phyloP scores from a whole-genome alignment of 2,797 vertebrate species.

The Lophius americanus region DNA sequence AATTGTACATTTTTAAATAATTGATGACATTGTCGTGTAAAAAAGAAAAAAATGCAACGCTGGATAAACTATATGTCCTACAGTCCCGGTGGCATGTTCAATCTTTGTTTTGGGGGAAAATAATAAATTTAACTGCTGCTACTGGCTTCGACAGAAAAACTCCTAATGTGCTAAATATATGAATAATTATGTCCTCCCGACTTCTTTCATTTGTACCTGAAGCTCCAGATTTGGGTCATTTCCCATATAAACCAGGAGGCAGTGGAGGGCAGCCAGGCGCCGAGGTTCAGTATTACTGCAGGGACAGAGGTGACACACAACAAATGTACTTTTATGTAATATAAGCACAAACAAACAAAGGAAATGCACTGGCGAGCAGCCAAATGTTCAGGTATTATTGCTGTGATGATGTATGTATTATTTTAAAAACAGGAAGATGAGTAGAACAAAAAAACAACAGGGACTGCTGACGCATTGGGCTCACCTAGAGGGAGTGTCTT shows the following conservation, averaged over 20 bases:
- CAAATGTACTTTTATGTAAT: slow-evolving; percentile 44
- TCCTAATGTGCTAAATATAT: slow-evolving; percentile 29
- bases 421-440: slow-evolving; percentile 25
- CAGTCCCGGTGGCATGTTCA: not conserved
- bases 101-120: not conserved
- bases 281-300: slow-evolving; percentile 78
- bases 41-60: not conserved
- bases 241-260: slow-evolving; percentile 85
- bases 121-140: too few species aligned
- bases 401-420: slow-evolving; percentile 21
- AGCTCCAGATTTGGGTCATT: slow-evolving; percentile 75
- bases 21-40: too few species aligned
- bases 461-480: slow-evolving; percentile 18
- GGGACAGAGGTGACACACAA: slow-evolving; percentile 47
- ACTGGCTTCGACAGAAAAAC: not conserved
- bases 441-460: slow-evolving; percentile 1
- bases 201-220: slow-evolving; percentile 68
- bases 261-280: slow-evolving; percentile 89
- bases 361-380: slow-evolving; percentile 23
- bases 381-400: slow-evolving; percentile 1
- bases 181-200: slow-evolving; percentile 28
- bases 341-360: slow-evolving; percentile 36
- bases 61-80: not conserved
- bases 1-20: too few species aligned
- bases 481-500: slow-evolving; percentile 50